These are phyloP conservation scores for fruit fly (Drosophila melanogaster) DNA, from an alignment of 1,140 invertebrate species.

Conservation along the genomic window Release_6_plus_ISO1_MT NC_004354.4:4869001-4869500, in stretches of 20 bases:
- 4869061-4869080: conserved; percentile 29
- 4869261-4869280: conserved; percentile 7
- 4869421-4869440: not conserved
- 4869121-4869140: conserved; percentile 74
- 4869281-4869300: conserved; percentile 14
- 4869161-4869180: conserved; percentile 21
- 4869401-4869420: not conserved
- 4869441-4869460: not conserved
- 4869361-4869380: conserved; percentile 7
- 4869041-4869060: conserved; percentile 18
- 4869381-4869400: not conserved
- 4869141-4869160: conserved; percentile 79
- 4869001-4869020: conserved; percentile 12
- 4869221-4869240: conserved; percentile 9
- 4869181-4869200: conserved; percentile 2
- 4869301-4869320: conserved; percentile 26
- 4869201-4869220: conserved; percentile 33
- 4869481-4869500: not conserved
- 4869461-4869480: not conserved
- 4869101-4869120: conserved; percentile 69
- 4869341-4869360: not conserved
- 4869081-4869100: conserved; percentile 20
- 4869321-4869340: conserved; percentile 19
- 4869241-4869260: conserved; percentile 33
- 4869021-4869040: not conserved